phyloP scores from a whole-genome alignment of 2,888 invertebrate genomes.

The Orthonevra nobilis region DNA sequence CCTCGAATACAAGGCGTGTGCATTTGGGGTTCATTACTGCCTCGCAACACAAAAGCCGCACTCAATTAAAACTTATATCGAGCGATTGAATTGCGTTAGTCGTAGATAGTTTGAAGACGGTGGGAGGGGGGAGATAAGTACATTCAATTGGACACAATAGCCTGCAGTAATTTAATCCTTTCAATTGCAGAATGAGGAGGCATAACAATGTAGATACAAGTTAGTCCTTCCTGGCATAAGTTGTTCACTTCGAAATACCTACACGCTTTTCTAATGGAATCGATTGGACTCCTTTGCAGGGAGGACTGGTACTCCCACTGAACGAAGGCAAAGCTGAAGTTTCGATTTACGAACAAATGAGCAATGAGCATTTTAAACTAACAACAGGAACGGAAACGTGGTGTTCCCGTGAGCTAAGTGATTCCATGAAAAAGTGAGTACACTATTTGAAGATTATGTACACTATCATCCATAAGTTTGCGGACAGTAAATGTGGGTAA shows the following conservation, averaged over 20 bases:
- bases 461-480: too few relatives aligned
- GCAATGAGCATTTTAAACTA: too few relatives aligned
- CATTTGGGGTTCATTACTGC: too few relatives aligned
- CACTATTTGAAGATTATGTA: too few relatives aligned
- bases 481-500: too few relatives aligned
- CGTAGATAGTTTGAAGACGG: slow-evolving; percentile 6
- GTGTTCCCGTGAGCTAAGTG: too few relatives aligned
- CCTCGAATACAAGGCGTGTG: too few relatives aligned
- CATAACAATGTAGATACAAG: slow-evolving; percentile 13
- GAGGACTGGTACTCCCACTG: background rate
- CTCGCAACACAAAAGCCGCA: slow-evolving; percentile 43
- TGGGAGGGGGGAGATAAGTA: slow-evolving; percentile 1
- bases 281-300: slow-evolving; percentile 35
- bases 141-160: slow-evolving; percentile 30
- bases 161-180: slow-evolving; percentile 59
- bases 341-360: slow-evolving; percentile 24
- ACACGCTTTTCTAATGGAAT: slow-evolving; percentile 54
- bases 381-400: background rate
- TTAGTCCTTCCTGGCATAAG: too few relatives aligned
- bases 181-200: slow-evolving; percentile 29
- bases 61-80: slow-evolving; percentile 57
- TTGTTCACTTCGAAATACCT: too few relatives aligned
- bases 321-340: slow-evolving; percentile 13
- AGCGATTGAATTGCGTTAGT: slow-evolving; percentile 50
- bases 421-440: too few relatives aligned